phyloP scores from a whole-genome alignment of 2,113 vertebrate genomes.

The Clarias gariepinus region DNA sequence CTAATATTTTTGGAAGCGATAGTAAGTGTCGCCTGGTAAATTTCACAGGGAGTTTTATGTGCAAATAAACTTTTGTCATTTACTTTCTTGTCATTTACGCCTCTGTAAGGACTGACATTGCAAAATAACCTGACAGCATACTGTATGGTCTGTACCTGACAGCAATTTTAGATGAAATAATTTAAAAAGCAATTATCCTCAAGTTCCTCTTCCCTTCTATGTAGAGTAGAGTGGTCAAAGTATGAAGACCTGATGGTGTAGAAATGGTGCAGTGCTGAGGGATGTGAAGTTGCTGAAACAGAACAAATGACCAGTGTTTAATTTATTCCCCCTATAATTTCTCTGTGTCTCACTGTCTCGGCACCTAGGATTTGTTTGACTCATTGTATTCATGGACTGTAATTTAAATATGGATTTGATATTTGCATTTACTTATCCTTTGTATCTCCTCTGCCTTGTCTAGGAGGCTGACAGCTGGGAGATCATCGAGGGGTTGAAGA shows the following conservation, averaged over 20 bases:
- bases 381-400: background rate
- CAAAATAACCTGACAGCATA: background rate
- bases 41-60: background rate
- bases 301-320: slow-evolving; percentile 17
- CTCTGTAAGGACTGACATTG: background rate
- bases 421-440: slow-evolving; percentile 34
- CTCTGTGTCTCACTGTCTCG: background rate
- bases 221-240: slow-evolving; percentile 4
- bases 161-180: background rate
- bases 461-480: slow-evolving; percentile 98
- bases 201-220: background rate
- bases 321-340: background rate
- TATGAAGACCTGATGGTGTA: slow-evolving; percentile 59
- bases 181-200: background rate
- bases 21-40: background rate
- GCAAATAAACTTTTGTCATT: too few relatives aligned
- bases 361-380: background rate
- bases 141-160: background rate
- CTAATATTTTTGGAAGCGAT: background rate
- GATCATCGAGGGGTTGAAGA: slow-evolving; percentile 97
- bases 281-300: slow-evolving; percentile 34
- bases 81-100: too few relatives aligned
- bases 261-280: slow-evolving; percentile 59
- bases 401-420: background rate
- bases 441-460: slow-evolving; percentile 49